Evolutionary conservation across 2,797 vertebrate genomes (phyloP).

Genomic region (Podarcis lilfordi): DNA sequence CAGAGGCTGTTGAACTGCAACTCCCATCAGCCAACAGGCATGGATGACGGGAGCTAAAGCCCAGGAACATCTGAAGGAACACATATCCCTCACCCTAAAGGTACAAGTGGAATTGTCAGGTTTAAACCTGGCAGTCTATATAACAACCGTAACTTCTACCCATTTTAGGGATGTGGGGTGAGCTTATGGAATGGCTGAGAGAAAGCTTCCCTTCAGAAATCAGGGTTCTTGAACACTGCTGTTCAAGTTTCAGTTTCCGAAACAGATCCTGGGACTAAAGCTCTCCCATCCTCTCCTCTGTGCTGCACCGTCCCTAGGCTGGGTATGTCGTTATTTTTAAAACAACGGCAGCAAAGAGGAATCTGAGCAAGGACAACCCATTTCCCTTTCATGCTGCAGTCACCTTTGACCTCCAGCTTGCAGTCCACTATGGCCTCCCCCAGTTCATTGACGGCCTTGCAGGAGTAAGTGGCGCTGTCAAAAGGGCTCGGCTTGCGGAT

Average conservation of each 20-base stretch:
- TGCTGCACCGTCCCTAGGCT: background rate
- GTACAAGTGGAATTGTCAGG: background rate
- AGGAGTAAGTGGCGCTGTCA: conserved; percentile 73
- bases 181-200: background rate
- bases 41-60: too few species aligned
- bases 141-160: background rate
- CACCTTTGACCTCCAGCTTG: conserved; percentile 88
- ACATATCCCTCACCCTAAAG: too few species aligned
- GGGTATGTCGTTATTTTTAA: too few species aligned
- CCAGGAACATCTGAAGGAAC: too few species aligned
- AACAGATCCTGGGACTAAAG: background rate
- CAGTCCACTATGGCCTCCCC: conserved; percentile 88
- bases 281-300: background rate
- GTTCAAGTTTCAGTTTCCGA: background rate
- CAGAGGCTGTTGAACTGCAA: too few species aligned
- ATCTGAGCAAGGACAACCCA: background rate
- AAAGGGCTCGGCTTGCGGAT: conserved; percentile 81
- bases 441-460: conserved; percentile 77
- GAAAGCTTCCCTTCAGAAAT: background rate
- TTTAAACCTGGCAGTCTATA: background rate
- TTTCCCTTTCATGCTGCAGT: background rate
- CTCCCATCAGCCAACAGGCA: too few species aligned
- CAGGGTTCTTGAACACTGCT: background rate
- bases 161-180: background rate
- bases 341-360: background rate